Evolutionary conservation across 2,113 vertebrate genomes (phyloP), one percentile per base, ranked within the genome.

Genomic region (Sinocyclocheilus anshuiensis): DNA sequence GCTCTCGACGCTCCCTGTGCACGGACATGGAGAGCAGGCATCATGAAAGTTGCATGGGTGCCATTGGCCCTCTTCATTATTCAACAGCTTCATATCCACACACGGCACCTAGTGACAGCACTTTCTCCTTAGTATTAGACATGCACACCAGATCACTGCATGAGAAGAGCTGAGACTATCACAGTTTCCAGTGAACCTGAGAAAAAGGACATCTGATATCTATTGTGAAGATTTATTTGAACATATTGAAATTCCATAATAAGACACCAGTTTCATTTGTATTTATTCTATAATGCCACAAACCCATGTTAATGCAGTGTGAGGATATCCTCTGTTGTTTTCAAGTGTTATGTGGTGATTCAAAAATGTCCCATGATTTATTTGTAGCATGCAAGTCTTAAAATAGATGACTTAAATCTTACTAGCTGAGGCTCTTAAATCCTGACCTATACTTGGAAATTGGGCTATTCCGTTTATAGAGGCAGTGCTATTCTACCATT

Each of bases 11-110:
- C 63, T 84, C 79, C 83, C 83, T 61, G 74, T 69, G 82, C 85
- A 80, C 8, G 84, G 74, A 84, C 87, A 86, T 69, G 65, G 72
- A 83, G 74, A 88, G 78, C 78, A 61, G 75, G 88, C 86, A 87
- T 87, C 86, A 88, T 90, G 57, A 88, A 88, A 85, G 74, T 87
- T 88, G 87, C 83, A 90, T 88, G 75, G 65, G 33, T 77, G 69
- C 81, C 87, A 77, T 81, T 83, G 75, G 75, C 86, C 59, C 72
- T 81, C 77, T 87, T 77, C 61, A 88, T 90, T 88, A 88, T 87
- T 90, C 76, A 90, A 16, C 67, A 57, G 75, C 77, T 79, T 81
- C 81, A 87, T 83, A 88, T 76, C 87, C 87, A 86, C 75, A 65
- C 82, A 78, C 74, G 42, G 81, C 77, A 85, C 87, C 42, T 85